Evolutionary conservation across 2,797 vertebrate species (phyloP).

Genomic region (Chanos chanos): DNA sequence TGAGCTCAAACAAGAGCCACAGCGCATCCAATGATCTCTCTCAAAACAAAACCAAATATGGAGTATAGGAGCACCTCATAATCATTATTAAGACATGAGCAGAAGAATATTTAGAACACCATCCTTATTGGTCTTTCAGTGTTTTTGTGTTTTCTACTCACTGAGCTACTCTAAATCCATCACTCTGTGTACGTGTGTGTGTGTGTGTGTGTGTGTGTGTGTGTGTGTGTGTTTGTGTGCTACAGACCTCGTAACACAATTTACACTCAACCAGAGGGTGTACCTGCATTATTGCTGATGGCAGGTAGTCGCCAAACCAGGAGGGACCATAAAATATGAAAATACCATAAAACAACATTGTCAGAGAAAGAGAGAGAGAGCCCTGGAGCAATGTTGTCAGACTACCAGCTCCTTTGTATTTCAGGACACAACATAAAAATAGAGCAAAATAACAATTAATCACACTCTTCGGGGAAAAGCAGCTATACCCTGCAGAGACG

Average conservation of each 20-base stretch:
- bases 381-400: constrained; percentile 22
- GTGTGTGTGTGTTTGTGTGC: background rate
- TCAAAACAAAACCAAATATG: constrained; percentile 70
- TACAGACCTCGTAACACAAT: background rate
- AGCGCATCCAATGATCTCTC: constrained; percentile 53
- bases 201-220: too few relatives aligned
- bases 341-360: constrained; percentile 35
- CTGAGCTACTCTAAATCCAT: too few relatives aligned
- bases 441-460: constrained; percentile 48
- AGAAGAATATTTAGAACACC: constrained; percentile 62
- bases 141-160: background rate
- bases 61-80: constrained; percentile 67
- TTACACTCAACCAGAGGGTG: background rate
- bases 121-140: constrained; percentile 28
- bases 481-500: constrained; percentile 34
- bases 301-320: constrained; percentile 26
- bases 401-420: constrained; percentile 27
- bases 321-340: constrained; percentile 33
- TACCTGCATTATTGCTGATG: constrained; percentile 21
- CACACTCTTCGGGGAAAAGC: constrained; percentile 29
- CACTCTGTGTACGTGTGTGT: background rate
- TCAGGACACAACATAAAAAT: constrained; percentile 33
- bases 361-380: constrained; percentile 14
- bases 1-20: constrained; percentile 54
- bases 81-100: constrained; percentile 64